These are phyloP conservation scores for Antheraea assamensis DNA, from an alignment of 2,888 invertebrate species.

Conservation along the genomic window DNA sequence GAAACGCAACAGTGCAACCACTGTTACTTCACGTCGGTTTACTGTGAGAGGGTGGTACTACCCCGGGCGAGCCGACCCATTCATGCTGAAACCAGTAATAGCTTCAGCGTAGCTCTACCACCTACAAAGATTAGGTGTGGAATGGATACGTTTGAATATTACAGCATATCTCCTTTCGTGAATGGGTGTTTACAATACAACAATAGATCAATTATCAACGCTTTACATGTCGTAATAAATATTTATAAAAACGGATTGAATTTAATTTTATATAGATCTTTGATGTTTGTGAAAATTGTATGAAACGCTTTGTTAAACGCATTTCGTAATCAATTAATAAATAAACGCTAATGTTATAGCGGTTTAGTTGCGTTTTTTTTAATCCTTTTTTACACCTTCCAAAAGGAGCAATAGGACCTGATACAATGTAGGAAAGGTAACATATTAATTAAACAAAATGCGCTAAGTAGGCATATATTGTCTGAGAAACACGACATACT, in stretches of 20 bases:
- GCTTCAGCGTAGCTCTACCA: no score
- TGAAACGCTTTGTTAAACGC: conserved; percentile 74
- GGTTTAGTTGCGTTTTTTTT: conserved; percentile 24
- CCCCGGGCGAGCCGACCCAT: no score
- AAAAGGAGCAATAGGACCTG: no score
- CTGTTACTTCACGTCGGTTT: no score
- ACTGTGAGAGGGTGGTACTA: no score
- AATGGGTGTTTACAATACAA: conserved; percentile 31
- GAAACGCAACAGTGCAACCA: no score
- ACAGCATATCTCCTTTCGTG: neutral
- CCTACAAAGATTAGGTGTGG: no score
- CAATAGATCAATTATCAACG: conserved; percentile 79
- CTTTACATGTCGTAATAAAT: conserved; percentile 77
- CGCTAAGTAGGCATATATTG: no score
- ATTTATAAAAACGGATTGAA: conserved; percentile 67
- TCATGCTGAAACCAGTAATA: no score
- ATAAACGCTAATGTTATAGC: conserved; percentile 29
- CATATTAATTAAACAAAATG: no score
- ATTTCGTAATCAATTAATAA: conserved; percentile 57
- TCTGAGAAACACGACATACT: no score
- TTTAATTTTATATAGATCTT: conserved; percentile 71
- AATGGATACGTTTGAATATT: neutral
- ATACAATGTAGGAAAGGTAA: no score
- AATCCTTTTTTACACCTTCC: neutral
- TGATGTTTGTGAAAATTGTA: conserved; percentile 74